Percentiles rank a stretch among this genome's conserved stretches.
phyloP scores from a whole-genome alignment of 2,888 invertebrate genomes.

The Agrenia bidenticulata region DNA sequence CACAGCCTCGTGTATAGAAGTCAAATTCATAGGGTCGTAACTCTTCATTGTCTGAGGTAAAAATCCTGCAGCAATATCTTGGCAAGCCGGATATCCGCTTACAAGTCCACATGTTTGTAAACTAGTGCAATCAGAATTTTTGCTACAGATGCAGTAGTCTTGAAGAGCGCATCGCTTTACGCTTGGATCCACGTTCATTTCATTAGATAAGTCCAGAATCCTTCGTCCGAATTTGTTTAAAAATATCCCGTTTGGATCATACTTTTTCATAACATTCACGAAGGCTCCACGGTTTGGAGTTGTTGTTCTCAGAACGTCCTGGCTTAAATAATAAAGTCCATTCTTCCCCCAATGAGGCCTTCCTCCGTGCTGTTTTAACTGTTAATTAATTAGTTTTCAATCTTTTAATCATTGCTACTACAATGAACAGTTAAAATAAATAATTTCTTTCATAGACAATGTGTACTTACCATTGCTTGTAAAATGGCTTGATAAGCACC shows the following conservation, averaged over 20 bases:
- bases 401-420: too few relatives aligned
- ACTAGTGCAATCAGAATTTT: constrained; percentile 32
- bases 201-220: constrained; percentile 24
- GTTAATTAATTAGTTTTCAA: too few relatives aligned
- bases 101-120: constrained; percentile 28
- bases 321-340: constrained; percentile 29
- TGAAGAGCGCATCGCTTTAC: constrained; percentile 34
- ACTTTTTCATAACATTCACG: constrained; percentile 25
- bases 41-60: constrained; percentile 8
- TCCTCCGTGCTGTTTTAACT: constrained; percentile 29
- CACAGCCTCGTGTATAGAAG: background rate
- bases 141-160: constrained; percentile 38
- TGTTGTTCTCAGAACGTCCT: constrained; percentile 18
- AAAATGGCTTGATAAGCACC: constrained; percentile 36
- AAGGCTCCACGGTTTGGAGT: constrained; percentile 16
- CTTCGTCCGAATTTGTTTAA: constrained; percentile 40
- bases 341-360: constrained; percentile 43
- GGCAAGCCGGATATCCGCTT: constrained; percentile 30
- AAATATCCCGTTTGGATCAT: constrained; percentile 37
- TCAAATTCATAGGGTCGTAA: constrained; percentile 4
- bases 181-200: constrained; percentile 32
- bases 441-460: background rate
- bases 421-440: background rate
- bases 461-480: constrained; percentile 27
- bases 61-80: constrained; percentile 17